These are phyloP conservation scores for Limanda limanda DNA, from an alignment of 2,113 vertebrate genomes.

Conservation along the genomic window DNA sequence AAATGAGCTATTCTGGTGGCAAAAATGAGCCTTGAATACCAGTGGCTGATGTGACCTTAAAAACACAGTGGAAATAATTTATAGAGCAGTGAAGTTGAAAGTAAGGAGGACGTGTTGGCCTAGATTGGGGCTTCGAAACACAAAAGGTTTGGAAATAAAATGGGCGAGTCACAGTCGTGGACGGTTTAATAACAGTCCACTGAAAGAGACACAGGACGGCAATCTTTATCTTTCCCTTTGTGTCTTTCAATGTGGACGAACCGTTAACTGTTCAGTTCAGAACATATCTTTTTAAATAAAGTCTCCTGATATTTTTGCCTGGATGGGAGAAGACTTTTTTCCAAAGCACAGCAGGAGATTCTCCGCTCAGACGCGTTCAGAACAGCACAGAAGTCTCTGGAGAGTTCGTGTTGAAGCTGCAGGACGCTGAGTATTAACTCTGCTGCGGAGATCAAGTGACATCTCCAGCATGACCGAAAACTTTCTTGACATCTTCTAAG, in stretches of 20 bases:
- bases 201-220: background rate
- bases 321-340: too few relatives aligned
- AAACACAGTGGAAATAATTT: background rate
- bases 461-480: too few relatives aligned
- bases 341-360: too few relatives aligned
- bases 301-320: too few relatives aligned
- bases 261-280: too few relatives aligned
- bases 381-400: too few relatives aligned
- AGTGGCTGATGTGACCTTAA: background rate
- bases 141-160: background rate
- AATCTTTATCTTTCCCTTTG: background rate
- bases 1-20: background rate
- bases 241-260: background rate
- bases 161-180: background rate
- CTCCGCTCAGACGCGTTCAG: too few relatives aligned
- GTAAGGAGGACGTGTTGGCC: background rate
- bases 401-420: too few relatives aligned
- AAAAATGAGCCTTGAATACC: constrained; percentile 6
- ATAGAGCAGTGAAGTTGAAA: background rate
- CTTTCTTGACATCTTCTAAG: too few relatives aligned
- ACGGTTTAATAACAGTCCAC: background rate
- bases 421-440: too few relatives aligned
- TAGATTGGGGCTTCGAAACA: background rate
- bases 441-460: too few relatives aligned
- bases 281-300: too few relatives aligned